These are phyloP conservation scores for Meriones unguiculatus DNA, from an alignment of 2,113 vertebrate genomes.

Conservation along the genomic window DNA sequence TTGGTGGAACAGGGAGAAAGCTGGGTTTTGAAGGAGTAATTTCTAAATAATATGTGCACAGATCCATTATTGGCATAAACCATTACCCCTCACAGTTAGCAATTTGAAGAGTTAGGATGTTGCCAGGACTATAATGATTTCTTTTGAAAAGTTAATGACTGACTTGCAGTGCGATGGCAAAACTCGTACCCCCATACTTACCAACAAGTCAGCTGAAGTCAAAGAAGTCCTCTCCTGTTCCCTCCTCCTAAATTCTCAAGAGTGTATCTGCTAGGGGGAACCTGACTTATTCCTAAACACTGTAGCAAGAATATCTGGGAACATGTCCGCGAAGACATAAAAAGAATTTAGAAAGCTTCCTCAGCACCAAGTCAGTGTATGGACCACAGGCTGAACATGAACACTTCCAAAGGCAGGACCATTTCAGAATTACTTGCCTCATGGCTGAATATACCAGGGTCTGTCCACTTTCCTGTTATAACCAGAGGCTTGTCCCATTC, in stretches of 20 bases:
- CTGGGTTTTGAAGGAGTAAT: neutral
- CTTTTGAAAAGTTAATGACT: neutral
- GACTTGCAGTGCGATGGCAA: neutral
- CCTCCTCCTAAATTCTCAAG: neutral
- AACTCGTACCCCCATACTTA: neutral
- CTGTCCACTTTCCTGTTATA: neutral
- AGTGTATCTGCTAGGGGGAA: neutral
- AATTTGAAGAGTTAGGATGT: neutral
- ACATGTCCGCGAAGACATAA: rapidly evolving
- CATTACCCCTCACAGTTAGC: neutral
- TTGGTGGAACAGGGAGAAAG: neutral
- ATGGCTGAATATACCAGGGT: neutral
- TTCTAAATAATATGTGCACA: neutral
- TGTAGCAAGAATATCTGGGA: neutral
- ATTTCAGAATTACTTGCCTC: neutral
- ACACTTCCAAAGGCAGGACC: neutral
- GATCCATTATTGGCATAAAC: neutral
- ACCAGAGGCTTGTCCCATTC: slow-evolving; percentile 11
- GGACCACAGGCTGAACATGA: neutral
- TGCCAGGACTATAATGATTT: neutral
- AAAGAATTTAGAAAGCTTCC: neutral
- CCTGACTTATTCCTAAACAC: neutral
- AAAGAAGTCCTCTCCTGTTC: neutral
- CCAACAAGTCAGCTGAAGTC: neutral
- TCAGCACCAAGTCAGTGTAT: neutral